Evolutionary conservation across 1,140 invertebrate species (phyloP), one percentile per base, ranked within the genome.

Genomic region (Brachionus paranguensis): DNA sequence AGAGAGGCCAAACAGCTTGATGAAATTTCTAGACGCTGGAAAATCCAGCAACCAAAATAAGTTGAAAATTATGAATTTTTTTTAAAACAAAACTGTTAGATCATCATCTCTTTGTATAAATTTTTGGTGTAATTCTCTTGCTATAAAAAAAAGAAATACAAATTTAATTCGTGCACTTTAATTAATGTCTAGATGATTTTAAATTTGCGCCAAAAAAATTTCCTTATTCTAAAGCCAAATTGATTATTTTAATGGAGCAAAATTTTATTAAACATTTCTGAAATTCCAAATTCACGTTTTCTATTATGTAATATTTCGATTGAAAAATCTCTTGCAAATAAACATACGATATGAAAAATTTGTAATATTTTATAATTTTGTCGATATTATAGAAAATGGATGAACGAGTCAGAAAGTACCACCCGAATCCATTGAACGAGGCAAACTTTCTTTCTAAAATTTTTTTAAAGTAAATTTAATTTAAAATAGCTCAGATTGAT

Each of bases 351-450:
- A 20, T 20, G n/a, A 60, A 60, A 60, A 20, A 60, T 60, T 60
- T 60, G 53, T 60, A 60, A 60, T 60, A 60, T 60, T 60, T 60
- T 60, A 60, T 60, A 60, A 60, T 68, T 68, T 41, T 33, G 14
- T 68, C 41, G 37, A 72, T 72, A 41, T 72, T 72, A 37, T 72
- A 72, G 68, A 76, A 29, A 76, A 76, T 76, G 72, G 72, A 76
- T 76, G 72, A 76, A 76, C 43, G 20, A 7, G 11, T 76, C 12
- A 76, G 72, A 50, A 45, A 41, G 11, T 27, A 81, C 11, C 20
- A 81, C 37, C 78, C 78, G 29, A 81, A 45, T 64, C 78, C 78
- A 68, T 43, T 81, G 1, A 41, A 43, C n/a, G 24, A 81, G 6
- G 78, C 78, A 27, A 64, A 37, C 37, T 64, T 11, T 29, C 45